phyloP scores from a whole-genome alignment of 2,113 vertebrate genomes.

The Noctilio leporinus region DNA sequence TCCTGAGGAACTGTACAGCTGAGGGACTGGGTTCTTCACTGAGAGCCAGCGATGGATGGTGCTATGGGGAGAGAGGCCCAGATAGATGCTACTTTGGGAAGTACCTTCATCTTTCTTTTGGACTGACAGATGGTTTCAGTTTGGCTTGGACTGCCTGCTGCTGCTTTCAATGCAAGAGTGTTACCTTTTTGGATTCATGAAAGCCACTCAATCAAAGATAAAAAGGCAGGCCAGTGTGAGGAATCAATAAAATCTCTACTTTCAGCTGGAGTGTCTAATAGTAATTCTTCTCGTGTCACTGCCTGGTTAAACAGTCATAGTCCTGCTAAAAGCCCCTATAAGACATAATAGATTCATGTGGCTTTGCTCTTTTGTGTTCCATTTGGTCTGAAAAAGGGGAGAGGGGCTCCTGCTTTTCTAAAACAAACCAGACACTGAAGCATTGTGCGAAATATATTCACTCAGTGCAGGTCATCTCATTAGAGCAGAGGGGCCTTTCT shows the following conservation, averaged over 20 bases:
- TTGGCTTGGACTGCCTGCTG: constrained; percentile 78
- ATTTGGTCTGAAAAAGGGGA: constrained; percentile 80
- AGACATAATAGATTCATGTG: constrained; percentile 87
- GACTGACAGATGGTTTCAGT: constrained; percentile 84
- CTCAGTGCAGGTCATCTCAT: constrained; percentile 76
- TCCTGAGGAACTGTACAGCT: constrained; percentile 6
- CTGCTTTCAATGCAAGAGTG: constrained; percentile 82
- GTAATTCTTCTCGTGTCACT: constrained; percentile 86
- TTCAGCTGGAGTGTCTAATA: constrained; percentile 83
- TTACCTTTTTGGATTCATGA: constrained; percentile 86
- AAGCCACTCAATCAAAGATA: constrained; percentile 85
- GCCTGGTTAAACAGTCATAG: constrained; percentile 87
- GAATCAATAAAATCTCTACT: constrained; percentile 88
- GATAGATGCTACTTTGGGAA: constrained; percentile 72
- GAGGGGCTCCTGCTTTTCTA: constrained; percentile 79
- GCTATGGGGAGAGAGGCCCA: constrained; percentile 28
- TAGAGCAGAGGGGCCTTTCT: constrained; percentile 62
- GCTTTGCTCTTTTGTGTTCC: constrained; percentile 81
- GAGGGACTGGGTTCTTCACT: neutral
- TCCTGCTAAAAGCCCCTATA: constrained; percentile 78
- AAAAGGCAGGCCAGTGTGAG: constrained; percentile 81
- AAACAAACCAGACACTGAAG: constrained; percentile 83
- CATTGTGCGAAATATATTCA: constrained; percentile 82
- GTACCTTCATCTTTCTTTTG: constrained; percentile 79
- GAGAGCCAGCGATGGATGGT: constrained; percentile 8